phyloP scores from a whole-genome alignment of 1,140 invertebrate genomes.

The Zaprionus davidi region DNA sequence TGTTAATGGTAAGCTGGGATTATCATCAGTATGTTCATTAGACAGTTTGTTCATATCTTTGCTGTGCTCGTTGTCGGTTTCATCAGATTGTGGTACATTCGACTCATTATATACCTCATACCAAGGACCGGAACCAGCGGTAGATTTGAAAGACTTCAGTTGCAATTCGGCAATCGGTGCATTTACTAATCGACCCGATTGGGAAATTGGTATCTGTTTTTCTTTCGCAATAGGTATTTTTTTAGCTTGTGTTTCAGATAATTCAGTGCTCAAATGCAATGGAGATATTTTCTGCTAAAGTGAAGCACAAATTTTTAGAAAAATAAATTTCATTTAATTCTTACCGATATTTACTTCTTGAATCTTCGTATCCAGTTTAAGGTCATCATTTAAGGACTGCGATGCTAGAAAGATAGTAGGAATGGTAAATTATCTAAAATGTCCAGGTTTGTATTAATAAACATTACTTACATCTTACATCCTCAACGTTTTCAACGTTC shows the following conservation, averaged over 20 bases:
- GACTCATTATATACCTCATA: constrained; percentile 52
- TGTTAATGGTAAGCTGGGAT: background rate
- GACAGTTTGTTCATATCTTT: background rate
- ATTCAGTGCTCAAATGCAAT: constrained; percentile 66
- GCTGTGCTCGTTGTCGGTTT: background rate
- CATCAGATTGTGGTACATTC: background rate
- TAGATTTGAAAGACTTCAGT: constrained; percentile 62
- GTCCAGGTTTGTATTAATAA: background rate
- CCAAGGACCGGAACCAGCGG: constrained; percentile 51
- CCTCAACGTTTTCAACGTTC: background rate
- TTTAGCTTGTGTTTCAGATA: constrained; percentile 70
- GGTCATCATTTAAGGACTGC: background rate
- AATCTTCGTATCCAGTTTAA: background rate
- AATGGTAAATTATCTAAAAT: background rate
- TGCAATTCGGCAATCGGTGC: constrained; percentile 68
- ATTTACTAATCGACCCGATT: constrained; percentile 53
- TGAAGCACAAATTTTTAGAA: constrained; percentile 66
- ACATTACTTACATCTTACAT: background rate
- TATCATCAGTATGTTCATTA: background rate
- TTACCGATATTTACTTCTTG: constrained; percentile 71
- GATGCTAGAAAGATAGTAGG: background rate
- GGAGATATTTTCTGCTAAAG: constrained; percentile 71
- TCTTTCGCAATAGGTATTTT: constrained; percentile 49
- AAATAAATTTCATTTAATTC: constrained; percentile 25
- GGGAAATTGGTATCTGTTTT: constrained; percentile 43